Conservation (phyloP, 1,140 invertebrate genomes). For the Dreissena rostriformis region DNA sequence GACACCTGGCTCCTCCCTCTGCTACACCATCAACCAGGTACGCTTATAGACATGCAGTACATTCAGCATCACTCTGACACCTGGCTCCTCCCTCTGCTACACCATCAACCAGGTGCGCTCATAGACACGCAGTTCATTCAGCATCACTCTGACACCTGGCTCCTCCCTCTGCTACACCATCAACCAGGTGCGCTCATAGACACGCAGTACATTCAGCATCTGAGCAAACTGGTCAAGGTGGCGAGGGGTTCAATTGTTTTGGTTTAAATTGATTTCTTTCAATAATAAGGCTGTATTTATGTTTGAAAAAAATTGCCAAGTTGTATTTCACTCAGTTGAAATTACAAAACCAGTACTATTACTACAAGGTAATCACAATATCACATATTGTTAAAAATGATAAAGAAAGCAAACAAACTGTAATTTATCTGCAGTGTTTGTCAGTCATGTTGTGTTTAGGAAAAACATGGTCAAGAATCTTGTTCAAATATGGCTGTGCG, state of each 20-base stretch:
- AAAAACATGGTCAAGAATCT: neutral
- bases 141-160: constrained; percentile 8
- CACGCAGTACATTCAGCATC: neutral
- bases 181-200: neutral
- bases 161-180: constrained; percentile 16
- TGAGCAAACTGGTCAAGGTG: neutral
- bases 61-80: too few species aligned
- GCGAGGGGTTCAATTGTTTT: neutral
- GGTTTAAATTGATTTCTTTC: neutral
- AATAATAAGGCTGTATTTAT: neutral
- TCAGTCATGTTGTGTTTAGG: neutral
- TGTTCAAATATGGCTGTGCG: neutral
- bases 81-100: too few species aligned
- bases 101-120: too few species aligned
- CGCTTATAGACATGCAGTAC: too few species aligned
- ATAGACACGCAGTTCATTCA: too few species aligned
- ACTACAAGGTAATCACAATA: neutral
- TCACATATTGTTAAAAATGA: too few species aligned
- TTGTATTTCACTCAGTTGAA: neutral
- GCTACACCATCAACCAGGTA: too few species aligned
- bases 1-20: too few species aligned
- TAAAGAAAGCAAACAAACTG: neutral
- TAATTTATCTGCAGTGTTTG: neutral
- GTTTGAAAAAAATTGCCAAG: neutral
- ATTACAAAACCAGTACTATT: neutral